phyloP scores from a whole-genome alignment of 37 sponge, comb jelly and placozoan species.

The Dysidea cf. avara region DNA sequence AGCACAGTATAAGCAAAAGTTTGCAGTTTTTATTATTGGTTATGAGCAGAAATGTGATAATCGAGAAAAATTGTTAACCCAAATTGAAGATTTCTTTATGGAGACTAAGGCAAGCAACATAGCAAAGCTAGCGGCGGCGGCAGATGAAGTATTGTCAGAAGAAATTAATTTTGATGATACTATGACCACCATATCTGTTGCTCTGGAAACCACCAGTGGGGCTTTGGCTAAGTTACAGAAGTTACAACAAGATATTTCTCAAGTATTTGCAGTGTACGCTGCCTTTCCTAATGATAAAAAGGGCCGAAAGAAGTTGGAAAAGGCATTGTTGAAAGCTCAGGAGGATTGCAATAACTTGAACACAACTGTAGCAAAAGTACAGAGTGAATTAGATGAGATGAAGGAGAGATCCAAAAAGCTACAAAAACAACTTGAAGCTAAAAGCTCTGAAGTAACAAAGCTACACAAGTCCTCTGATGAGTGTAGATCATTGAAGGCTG shows the following conservation, averaged over 20 bases:
- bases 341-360: slow-evolving; percentile 47
- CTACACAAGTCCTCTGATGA: slow-evolving; percentile 39
- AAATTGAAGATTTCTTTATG: slow-evolving; percentile 47
- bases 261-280: slow-evolving; percentile 37
- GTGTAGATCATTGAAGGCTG: slow-evolving; percentile 20
- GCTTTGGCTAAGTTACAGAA: slow-evolving; percentile 30
- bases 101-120: slow-evolving; percentile 37
- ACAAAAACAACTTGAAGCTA: slow-evolving; percentile 49
- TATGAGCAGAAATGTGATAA: slow-evolving; percentile 51
- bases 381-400: slow-evolving; percentile 26
- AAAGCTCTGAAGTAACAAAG: slow-evolving; percentile 38
- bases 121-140: not conserved
- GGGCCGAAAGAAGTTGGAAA: slow-evolving; percentile 65
- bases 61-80: slow-evolving; percentile 28
- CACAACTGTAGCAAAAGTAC: not conserved
- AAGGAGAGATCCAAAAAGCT: slow-evolving; percentile 29
- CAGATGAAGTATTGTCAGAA: slow-evolving; percentile 30
- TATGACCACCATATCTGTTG: slow-evolving; percentile 42
- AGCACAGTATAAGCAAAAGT: slow-evolving; percentile 49
- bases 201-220: slow-evolving; percentile 41
- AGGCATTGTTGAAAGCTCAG: slow-evolving; percentile 69
- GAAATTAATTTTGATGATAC: slow-evolving; percentile 51
- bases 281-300: slow-evolving; percentile 64
- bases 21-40: slow-evolving; percentile 45
- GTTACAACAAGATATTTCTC: slow-evolving; percentile 58